A percentile compares a stretch with the other conserved stretches of the same genome.
Conservation (phyloP, 2,113 vertebrate genomes). For the Colius striatus region DNA sequence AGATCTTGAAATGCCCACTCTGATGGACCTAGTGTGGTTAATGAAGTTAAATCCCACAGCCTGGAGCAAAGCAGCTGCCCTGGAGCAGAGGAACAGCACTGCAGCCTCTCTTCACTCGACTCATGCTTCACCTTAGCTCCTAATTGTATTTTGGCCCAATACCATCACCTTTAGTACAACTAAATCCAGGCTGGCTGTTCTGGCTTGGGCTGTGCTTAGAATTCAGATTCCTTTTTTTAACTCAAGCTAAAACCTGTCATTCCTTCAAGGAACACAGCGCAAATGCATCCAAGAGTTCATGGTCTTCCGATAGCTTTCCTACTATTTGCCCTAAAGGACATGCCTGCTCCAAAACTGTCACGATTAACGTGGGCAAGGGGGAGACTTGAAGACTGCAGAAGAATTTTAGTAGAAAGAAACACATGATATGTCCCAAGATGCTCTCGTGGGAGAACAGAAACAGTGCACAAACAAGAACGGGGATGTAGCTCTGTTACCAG, state of each 20-base stretch:
- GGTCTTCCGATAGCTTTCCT: neutral
- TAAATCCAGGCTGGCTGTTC: neutral
- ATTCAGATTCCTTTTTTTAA: neutral
- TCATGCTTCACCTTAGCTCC: neutral
- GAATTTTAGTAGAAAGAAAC: neutral
- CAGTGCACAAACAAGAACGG: rapidly evolving
- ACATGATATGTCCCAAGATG: neutral
- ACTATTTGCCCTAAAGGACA: conserved; percentile 54
- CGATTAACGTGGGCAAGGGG: neutral
- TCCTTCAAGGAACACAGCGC: neutral
- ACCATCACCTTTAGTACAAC: neutral
- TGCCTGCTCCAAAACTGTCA: conserved; percentile 62
- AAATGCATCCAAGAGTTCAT: neutral
- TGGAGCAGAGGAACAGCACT: neutral
- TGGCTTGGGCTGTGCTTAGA: neutral
- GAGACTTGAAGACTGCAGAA: neutral
- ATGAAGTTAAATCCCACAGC: neutral
- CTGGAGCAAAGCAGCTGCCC: neutral
- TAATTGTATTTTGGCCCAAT: rapidly evolving
- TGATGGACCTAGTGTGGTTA: neutral
- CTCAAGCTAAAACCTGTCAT: conserved; percentile 14
- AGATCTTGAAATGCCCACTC: neutral
- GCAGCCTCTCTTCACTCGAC: neutral
- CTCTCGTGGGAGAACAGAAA: neutral
- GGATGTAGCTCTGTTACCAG: neutral